A percentile compares a stretch with the other conserved stretches of the same genome.
These are phyloP conservation scores for Telenomus remus DNA, from an alignment of 1,140 invertebrate species.

Conservation along the genomic window DNA sequence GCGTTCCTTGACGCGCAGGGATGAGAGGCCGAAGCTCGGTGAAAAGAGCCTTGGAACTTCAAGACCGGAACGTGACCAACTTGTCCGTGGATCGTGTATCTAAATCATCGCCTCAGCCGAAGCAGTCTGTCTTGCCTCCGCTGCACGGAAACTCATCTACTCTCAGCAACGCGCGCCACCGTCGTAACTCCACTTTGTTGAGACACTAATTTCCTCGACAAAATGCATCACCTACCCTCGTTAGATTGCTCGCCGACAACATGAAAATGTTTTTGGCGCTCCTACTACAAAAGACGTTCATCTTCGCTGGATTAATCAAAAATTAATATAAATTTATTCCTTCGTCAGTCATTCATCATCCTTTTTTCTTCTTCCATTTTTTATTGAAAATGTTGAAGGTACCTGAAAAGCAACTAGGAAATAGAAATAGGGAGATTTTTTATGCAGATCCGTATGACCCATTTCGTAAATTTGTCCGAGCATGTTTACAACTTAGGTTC, in stretches of 20 bases:
- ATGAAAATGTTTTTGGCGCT: constrained; percentile 21
- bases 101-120: constrained; percentile 40
- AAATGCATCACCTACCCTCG: constrained; percentile 44
- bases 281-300: constrained; percentile 23
- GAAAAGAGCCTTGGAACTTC: constrained; percentile 15
- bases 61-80: constrained; percentile 45
- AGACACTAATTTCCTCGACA: constrained; percentile 50
- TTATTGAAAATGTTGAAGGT: too few relatives aligned
- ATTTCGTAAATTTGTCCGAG: constrained; percentile 24
- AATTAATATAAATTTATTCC: not conserved
- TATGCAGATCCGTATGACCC: constrained; percentile 10
- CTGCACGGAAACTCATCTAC: constrained; percentile 30
- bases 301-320: constrained; percentile 32
- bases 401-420: too few relatives aligned
- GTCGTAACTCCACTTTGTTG: constrained; percentile 47
- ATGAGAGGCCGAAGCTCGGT: constrained; percentile 14
- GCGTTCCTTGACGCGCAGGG: constrained; percentile 14
- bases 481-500: constrained; percentile 33
- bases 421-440: too few relatives aligned
- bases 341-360: too few relatives aligned
- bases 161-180: constrained; percentile 24
- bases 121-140: constrained; percentile 31
- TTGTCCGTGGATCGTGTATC: constrained; percentile 49
- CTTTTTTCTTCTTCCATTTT: too few relatives aligned
- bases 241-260: constrained; percentile 34